Base-by-base conservation (phyloP, 2,113 vertebrate species). In the Entosphenus tridentatus region DNA sequence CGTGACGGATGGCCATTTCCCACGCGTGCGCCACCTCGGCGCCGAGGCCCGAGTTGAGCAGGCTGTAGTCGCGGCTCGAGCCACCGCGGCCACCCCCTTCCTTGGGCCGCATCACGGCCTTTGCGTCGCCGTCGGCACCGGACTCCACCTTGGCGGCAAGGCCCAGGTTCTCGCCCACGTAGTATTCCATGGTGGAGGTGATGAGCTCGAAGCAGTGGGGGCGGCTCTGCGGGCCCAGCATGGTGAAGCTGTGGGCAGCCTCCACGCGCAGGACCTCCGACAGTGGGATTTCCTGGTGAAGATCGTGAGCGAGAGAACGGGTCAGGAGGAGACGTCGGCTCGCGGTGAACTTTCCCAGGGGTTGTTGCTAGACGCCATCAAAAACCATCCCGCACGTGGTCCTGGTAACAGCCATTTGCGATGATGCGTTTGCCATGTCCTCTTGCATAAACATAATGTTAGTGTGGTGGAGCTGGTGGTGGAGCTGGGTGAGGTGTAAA, bases 121-220 rank as follows among this genome's bases (percentile, higher is more conserved):
- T 21, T 65, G 62, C 62, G 21, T 65, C 62, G 18, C 62, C 62
- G 18, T 18, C 62, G 62, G 39, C 39, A 39, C 39, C 39, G 5
- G 39, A 39, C 39, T 65, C 62, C 62, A n/a, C n/a, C 18, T 9
- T 81, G 56, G 78, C 77, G 59, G 77, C 71, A 8, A 69, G 79
- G 72, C 78, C 74, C 77, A 87, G 73, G 69, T 86, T 86, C 76
- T 98, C 93, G 55, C 93, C 93, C 21, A 96, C 83, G 12, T 83
- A 96, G 73, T 96, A 96, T 6, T 92, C 79, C 67, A 96, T 76
- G 10, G 85, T 78, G 9, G 86, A 82, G 3, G 90, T 95, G 71
- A 82, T 81, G 77, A 98, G 93, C 82, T 98, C 87, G 69, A 98
- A 98, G 77, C 93, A 98, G 74, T 95, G 90, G 68, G 82, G 82